These are phyloP conservation scores for Penaeus monodon DNA, from an alignment of 2,888 invertebrate species.

Conservation along the genomic window DNA sequence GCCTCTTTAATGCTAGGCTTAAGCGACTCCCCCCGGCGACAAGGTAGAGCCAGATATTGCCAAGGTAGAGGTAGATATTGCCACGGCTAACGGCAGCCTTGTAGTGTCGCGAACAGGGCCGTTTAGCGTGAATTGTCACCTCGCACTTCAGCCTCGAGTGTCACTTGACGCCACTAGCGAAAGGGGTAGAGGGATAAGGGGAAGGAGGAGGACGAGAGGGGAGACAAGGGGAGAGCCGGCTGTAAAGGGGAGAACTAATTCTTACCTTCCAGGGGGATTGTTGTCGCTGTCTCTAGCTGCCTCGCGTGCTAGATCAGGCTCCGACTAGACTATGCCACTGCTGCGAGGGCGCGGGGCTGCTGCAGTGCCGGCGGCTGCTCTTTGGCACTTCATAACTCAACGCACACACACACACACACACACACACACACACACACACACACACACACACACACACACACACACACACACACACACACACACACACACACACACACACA, in stretches of 20 bases:
- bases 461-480: too few relatives aligned
- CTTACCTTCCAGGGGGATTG: constrained; percentile 8
- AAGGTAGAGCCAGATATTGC: too few relatives aligned
- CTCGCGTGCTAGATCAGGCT: too few relatives aligned
- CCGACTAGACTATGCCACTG: neutral
- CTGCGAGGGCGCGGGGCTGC: constrained; percentile 10
- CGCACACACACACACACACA: neutral
- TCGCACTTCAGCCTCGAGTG: neutral
- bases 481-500: neutral
- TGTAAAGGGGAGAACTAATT: constrained; percentile 20
- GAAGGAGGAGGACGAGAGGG: constrained; percentile 17
- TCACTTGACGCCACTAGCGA: neutral
- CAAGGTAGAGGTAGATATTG: too few relatives aligned
- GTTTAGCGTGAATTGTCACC: neutral
- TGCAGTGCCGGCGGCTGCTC: neutral
- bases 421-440: neutral
- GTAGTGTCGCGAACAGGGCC: neutral
- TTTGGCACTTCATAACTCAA: neutral
- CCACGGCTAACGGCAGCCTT: too few relatives aligned
- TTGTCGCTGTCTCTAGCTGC: too few relatives aligned
- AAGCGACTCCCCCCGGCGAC: too few relatives aligned
- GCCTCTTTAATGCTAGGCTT: too few relatives aligned
- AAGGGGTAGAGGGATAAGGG: neutral
- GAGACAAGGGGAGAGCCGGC: constrained; percentile 8
- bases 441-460: neutral